Evolutionary conservation across 2,113 vertebrate genomes (phyloP).

Genomic region (Caranx melampygus): DNA sequence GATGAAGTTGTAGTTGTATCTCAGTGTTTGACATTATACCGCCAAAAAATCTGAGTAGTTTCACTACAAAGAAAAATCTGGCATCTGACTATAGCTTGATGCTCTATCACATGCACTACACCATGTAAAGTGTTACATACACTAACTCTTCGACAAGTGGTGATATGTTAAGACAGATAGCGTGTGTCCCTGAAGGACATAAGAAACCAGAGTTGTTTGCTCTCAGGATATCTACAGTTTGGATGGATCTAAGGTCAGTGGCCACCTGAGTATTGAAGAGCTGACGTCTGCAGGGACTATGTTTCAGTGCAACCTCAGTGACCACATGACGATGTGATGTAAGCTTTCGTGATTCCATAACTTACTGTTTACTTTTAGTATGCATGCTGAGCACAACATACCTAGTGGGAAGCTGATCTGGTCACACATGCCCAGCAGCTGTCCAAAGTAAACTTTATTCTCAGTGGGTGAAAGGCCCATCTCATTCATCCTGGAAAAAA

Average conservation of each 20-base stretch:
- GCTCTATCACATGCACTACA: background rate
- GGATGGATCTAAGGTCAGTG: background rate
- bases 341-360: slow-evolving; percentile 23
- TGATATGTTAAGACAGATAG: background rate
- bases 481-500: slow-evolving; percentile 88
- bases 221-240: slow-evolving; percentile 3
- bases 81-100: too few relatives aligned
- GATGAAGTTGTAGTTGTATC: background rate
- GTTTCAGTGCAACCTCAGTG: background rate
- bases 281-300: background rate
- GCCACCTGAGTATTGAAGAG: background rate
- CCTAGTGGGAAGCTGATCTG: slow-evolving; percentile 97
- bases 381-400: slow-evolving; percentile 64
- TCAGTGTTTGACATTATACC: background rate
- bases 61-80: background rate
- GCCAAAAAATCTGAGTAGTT: background rate
- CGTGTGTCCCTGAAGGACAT: background rate
- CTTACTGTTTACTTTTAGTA: slow-evolving; percentile 50
- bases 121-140: background rate
- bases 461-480: slow-evolving; percentile 88
- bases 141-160: background rate
- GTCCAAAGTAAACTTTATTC: slow-evolving; percentile 94
- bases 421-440: slow-evolving; percentile 98
- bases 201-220: slow-evolving; percentile 27
- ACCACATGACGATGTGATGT: slow-evolving; percentile 36